These are phyloP conservation scores for Pterostichus madidus DNA, from an alignment of 2,888 invertebrate species.

Conservation along the genomic window DNA sequence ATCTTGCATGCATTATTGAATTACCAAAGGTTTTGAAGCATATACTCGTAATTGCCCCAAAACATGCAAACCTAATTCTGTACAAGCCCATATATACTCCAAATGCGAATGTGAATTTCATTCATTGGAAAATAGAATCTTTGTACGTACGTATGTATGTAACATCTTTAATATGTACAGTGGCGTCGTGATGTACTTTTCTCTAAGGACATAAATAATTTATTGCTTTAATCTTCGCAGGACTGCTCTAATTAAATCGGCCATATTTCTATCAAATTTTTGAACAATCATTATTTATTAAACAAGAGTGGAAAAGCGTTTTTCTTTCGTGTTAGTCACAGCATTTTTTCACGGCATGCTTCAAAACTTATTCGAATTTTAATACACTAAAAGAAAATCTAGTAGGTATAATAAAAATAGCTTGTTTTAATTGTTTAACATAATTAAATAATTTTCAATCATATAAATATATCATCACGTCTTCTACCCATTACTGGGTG, in stretches of 20 bases:
- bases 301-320: too few relatives aligned
- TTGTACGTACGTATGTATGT: background rate
- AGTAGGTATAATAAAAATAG: too few relatives aligned
- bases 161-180: conserved; percentile 27
- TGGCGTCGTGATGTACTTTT: background rate
- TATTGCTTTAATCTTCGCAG: conserved; percentile 27
- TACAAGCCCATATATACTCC: background rate
- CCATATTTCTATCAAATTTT: background rate
- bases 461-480: too few relatives aligned
- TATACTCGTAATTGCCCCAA: conserved; percentile 19
- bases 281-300: too few relatives aligned
- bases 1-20: conserved; percentile 23
- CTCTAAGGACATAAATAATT: background rate
- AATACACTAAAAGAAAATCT: too few relatives aligned
- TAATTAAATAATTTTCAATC: too few relatives aligned
- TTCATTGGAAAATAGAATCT: background rate
- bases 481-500: too few relatives aligned
- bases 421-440: too few relatives aligned
- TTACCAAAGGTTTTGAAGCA: conserved; percentile 11
- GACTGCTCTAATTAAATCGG: background rate
- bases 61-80: conserved; percentile 26
- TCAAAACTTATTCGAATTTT: too few relatives aligned
- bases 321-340: too few relatives aligned
- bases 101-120: conserved; percentile 12
- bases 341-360: too few relatives aligned